Evolutionary conservation across 23 tunicate genomes (phyloP), one percentile per base, ranked within the genome.

Genomic region (Botrylloides violaceus): DNA sequence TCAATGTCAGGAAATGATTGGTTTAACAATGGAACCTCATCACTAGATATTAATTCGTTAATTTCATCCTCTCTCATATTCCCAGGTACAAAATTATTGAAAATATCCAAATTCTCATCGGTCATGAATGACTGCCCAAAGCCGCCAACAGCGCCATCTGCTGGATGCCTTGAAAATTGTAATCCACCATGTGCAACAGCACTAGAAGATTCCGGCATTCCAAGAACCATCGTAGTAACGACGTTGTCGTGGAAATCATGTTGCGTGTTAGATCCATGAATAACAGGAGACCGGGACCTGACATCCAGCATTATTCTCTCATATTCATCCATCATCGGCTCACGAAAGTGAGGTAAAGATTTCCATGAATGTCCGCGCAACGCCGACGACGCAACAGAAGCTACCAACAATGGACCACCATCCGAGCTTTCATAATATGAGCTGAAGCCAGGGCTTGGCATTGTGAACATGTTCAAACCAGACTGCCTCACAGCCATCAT

Each of bases 71-170:
- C 74, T 56, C 58, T 28, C 74, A 68, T 68, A 0, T 39, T 68
- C n/a, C 28, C 74, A 2, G 74, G 74, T 9, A 43, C 9, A 1
- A 32, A 68, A 37, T 37, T 68, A 37, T 68, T 68, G 57, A 68
- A 68, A 20, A 68, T 23, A 1, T 68, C 74, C 1, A 68, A 68
- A 37, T 37, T 68, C 26, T 68, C 74, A 43, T 68, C 74, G 7
- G 29, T 9, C 43, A 36, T 24, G 37, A 32, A 15, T 1, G 58
- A 56, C 4, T 9, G 5, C 2, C 58, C 58, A 25, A 37, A 0
- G 55, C 74, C 74, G 47, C 74, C 74, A 19, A 68, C 74, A 18
- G 74, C 74, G 0, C 74, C 74, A 32, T 43, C 74, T 68, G 43
- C 2, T 21, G 26, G 28, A 37, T 68, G 36, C 37, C 74, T 68